These are phyloP conservation scores for Serinus canaria DNA, from an alignment of 2,113 vertebrate species.

Conservation along the genomic window DNA sequence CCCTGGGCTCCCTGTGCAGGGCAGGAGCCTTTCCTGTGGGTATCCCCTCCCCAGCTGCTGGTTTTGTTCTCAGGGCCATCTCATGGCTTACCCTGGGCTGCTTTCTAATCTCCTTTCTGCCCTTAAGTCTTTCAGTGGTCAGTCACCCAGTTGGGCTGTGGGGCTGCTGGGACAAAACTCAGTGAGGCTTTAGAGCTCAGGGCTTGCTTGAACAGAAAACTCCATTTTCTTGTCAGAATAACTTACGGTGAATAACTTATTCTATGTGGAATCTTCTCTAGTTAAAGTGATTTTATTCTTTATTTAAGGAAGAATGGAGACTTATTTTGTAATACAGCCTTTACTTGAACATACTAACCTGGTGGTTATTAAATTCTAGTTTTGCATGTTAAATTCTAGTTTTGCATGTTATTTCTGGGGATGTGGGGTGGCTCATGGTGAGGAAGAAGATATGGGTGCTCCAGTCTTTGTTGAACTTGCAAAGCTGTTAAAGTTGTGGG, in stretches of 20 bases:
- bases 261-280: not conserved
- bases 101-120: not conserved
- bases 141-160: not conserved
- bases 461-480: not conserved
- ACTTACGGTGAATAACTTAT: not conserved
- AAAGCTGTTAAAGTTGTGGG: not conserved
- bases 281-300: not conserved
- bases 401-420: not conserved
- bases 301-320: not conserved
- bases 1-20: rapidly evolving
- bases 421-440: not conserved
- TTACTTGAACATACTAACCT: not conserved
- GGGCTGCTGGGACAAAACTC: not conserved
- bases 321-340: not conserved
- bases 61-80: not conserved
- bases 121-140: not conserved
- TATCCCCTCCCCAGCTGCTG: not conserved
- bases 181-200: not conserved
- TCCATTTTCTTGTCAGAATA: not conserved
- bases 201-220: not conserved
- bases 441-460: not conserved
- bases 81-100: not conserved
- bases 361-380: not conserved
- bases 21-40: not conserved
- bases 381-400: not conserved